These are phyloP conservation scores for Tupiocoris notatus DNA, from an alignment of 2,888 invertebrate genomes.

Conservation along the genomic window DNA sequence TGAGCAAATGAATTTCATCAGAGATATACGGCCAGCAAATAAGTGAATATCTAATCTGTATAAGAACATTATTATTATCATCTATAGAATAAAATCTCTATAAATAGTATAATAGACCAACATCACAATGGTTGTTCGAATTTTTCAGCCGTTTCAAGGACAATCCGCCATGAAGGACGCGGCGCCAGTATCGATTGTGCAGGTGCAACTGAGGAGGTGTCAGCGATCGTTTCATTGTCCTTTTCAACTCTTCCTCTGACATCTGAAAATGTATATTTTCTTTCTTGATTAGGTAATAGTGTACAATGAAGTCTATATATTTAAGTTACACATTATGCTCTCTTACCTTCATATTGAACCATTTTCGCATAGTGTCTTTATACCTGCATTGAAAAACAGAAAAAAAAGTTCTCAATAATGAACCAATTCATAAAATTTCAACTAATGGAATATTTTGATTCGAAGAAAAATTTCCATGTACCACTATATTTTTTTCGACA, in stretches of 20 bases:
- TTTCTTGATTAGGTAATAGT: no score
- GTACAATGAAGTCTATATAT: not conserved
- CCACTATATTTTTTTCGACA: no score
- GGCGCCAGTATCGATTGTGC: constrained; percentile 61
- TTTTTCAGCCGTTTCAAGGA: constrained; percentile 3
- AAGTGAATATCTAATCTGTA: not conserved
- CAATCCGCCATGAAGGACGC: constrained; percentile 13
- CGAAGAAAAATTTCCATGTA: no score
- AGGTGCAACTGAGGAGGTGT: constrained; percentile 71
- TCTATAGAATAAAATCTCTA: not conserved
- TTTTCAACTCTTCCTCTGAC: constrained; percentile 80
- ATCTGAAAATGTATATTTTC: no score
- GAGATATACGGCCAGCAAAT: no score
- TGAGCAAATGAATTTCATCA: no score
- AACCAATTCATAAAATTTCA: no score
- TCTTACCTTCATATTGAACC: constrained; percentile 62
- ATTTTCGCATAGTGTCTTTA: constrained; percentile 69
- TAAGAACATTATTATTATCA: not conserved
- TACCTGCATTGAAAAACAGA: constrained; percentile 61
- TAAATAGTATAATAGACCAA: not conserved
- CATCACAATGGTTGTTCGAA: not conserved
- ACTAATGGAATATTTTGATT: no score
- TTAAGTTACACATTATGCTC: not conserved
- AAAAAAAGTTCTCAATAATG: no score
- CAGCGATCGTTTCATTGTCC: constrained; percentile 71